phyloP scores from a whole-genome alignment of 2,888 invertebrate species.

The Dicyrtomina minuta region DNA sequence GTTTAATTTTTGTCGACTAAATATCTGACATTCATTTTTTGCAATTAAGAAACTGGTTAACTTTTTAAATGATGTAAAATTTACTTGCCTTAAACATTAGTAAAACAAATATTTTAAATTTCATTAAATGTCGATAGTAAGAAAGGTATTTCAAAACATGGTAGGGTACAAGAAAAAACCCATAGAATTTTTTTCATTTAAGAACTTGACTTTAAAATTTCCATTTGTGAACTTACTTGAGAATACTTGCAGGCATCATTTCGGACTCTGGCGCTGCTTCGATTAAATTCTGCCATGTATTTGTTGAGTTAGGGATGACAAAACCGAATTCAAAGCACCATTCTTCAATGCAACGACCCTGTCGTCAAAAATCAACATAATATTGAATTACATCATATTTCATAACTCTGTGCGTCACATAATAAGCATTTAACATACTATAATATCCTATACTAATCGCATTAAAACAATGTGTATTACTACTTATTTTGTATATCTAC shows the following conservation, averaged over 20 bases:
- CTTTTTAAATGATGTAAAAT: too few species aligned
- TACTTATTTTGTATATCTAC: constrained; percentile 50
- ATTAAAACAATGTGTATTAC: neutral
- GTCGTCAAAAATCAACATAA: too few species aligned
- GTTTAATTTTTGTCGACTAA: too few species aligned
- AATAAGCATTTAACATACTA: neutral
- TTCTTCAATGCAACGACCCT: constrained; percentile 89
- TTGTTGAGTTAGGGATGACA: constrained; percentile 97
- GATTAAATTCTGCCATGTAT: constrained; percentile 98
- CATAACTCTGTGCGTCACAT: neutral
- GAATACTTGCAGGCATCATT: constrained; percentile 99
- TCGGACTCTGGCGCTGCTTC: constrained; percentile 99
- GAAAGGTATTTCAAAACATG: too few species aligned
- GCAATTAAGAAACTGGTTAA: too few species aligned
- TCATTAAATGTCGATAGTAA: too few species aligned
- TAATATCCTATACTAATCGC: neutral
- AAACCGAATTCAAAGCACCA: constrained; percentile 99
- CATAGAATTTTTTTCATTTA: neutral
- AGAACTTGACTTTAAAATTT: too few species aligned
- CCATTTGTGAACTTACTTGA: constrained; percentile 79
- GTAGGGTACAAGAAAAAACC: neutral
- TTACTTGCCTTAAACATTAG: too few species aligned
- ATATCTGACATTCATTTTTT: too few species aligned
- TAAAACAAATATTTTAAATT: too few species aligned
- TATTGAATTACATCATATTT: neutral